A percentile compares a stretch with the other conserved stretches of the same genome.
Evolutionary conservation across 2,797 vertebrate species (phyloP).

Genomic region (Botia kubotai): DNA sequence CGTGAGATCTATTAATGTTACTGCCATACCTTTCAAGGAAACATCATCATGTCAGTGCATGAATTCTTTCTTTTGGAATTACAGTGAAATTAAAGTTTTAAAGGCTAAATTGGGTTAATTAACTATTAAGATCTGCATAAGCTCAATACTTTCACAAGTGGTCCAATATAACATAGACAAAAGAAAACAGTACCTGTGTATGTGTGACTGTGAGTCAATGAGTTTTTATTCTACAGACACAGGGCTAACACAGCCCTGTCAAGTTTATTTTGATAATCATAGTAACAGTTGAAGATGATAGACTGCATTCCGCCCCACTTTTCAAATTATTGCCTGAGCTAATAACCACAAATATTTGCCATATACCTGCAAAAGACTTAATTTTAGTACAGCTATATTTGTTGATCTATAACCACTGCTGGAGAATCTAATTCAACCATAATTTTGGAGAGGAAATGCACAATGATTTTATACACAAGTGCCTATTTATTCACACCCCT

Average conservation of each 20-base stretch:
- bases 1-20: not conserved
- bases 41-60: not conserved
- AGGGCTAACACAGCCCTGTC: not conserved
- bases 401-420: constrained; percentile 2
- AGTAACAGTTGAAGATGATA: constrained; percentile 67
- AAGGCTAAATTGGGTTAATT: not conserved
- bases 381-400: constrained; percentile 26
- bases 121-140: not conserved
- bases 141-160: constrained; percentile 71
- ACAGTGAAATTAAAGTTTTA: not conserved
- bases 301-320: constrained; percentile 70
- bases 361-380: constrained; percentile 17
- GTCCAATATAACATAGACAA: constrained; percentile 81
- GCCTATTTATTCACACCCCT: constrained; percentile 54
- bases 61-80: not conserved
- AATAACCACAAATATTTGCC: constrained; percentile 65
- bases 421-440: not conserved
- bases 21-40: not conserved
- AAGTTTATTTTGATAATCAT: constrained; percentile 51
- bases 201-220: constrained; percentile 30
- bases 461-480: constrained; percentile 29
- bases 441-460: constrained; percentile 23
- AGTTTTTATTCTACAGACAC: constrained; percentile 73
- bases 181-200: constrained; percentile 66
- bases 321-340: constrained; percentile 40